A percentile compares a stretch with the other conserved stretches of the same genome.
Conservation (phyloP, 2,113 vertebrate species). For the Gallinago undulata region DNA sequence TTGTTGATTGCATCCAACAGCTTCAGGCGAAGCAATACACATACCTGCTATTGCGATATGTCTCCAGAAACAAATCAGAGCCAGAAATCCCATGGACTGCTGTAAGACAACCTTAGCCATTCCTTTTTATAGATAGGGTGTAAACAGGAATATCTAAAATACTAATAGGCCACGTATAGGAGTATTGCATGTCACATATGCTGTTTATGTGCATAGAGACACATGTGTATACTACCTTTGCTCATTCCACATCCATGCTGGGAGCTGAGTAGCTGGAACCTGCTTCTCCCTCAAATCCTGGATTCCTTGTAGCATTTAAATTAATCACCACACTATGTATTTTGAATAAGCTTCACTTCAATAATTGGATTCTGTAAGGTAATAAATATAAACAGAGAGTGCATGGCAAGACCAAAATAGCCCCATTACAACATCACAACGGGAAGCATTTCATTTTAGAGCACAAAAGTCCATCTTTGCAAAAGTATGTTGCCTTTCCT, state of each 20-base stretch:
- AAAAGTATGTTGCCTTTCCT: not conserved
- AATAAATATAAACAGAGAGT: conserved; percentile 31
- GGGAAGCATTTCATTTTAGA: conserved; percentile 23
- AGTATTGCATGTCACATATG: not conserved
- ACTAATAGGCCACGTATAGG: rapidly evolving
- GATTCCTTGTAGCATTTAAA: not conserved
- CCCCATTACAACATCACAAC: not conserved
- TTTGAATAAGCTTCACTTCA: not conserved
- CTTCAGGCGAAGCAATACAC: not conserved
- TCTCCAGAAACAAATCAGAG: not conserved
- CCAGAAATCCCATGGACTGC: not conserved
- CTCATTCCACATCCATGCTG: not conserved
- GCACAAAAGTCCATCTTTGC: not conserved
- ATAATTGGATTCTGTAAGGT: conserved; percentile 6
- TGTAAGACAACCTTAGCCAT: not conserved
- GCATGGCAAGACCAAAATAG: not conserved
- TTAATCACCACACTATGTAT: not conserved
- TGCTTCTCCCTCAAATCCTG: not conserved
- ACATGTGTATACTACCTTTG: rapidly evolving
- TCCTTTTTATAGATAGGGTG: rapidly evolving
- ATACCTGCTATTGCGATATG: not conserved
- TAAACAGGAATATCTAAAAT: not conserved
- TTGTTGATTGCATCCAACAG: not conserved
- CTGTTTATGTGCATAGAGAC: not conserved
- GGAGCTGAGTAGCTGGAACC: not conserved